Percentiles rank a stretch among this genome's conserved stretches.
Conservation (phyloP, 2,797 vertebrate species). For the Crenichthys baileyi region DNA sequence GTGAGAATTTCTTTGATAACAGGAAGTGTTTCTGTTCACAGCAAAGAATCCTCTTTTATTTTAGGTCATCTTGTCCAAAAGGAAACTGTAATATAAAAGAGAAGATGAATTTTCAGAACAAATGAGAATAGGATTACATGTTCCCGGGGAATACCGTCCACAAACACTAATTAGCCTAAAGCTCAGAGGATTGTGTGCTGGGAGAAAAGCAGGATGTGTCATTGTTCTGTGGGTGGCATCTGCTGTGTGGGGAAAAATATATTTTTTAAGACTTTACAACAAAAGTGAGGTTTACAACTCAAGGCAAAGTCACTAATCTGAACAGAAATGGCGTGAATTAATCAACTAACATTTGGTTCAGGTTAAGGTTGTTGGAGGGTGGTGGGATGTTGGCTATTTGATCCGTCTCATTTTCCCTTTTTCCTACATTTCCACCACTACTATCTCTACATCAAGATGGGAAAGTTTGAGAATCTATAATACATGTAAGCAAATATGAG, state of each 20-base stretch:
- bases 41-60: not conserved
- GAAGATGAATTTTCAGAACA: constrained; percentile 18
- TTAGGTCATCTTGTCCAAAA: constrained; percentile 10
- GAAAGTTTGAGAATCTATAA: not conserved
- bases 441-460: not conserved
- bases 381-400: not conserved
- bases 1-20: not conserved
- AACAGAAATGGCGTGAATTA: not conserved
- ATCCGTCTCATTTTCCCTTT: not conserved
- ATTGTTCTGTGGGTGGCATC: constrained; percentile 54
- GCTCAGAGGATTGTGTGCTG: constrained; percentile 41
- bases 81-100: constrained; percentile 10
- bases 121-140: constrained; percentile 45
- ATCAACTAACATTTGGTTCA: no score
- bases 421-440: not conserved
- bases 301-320: constrained; percentile 15
- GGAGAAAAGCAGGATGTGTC: constrained; percentile 34
- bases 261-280: constrained; percentile 21
- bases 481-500: not conserved
- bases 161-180: constrained; percentile 66
- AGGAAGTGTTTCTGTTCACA: not conserved
- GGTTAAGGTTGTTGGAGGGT: not conserved
- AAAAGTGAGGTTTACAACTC: constrained; percentile 22
- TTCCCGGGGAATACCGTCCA: constrained; percentile 54
- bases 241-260: constrained; percentile 17